These are phyloP conservation scores for Platycnemis pennipes DNA, from an alignment of 2,888 invertebrate species.

Conservation along the genomic window DNA sequence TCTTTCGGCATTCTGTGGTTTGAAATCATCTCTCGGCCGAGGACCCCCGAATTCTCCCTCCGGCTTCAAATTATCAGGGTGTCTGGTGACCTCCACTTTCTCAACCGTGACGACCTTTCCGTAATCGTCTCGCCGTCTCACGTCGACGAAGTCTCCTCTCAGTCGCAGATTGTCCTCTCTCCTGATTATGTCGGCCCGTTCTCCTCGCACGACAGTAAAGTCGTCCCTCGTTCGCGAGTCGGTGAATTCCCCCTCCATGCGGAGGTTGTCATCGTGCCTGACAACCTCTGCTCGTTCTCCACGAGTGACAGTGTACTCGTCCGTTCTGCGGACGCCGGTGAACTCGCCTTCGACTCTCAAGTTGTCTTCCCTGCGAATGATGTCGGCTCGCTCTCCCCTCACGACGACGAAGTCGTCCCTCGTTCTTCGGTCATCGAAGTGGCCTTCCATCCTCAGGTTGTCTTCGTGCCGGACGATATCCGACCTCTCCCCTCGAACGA, in stretches of 20 bases:
- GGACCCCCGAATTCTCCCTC: slow-evolving; percentile 77
- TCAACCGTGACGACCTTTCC: slow-evolving; percentile 74
- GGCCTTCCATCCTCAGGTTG: slow-evolving; percentile 81
- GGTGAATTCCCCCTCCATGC: slow-evolving; percentile 81
- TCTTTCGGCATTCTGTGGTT: slow-evolving; percentile 74
- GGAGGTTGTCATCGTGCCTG: slow-evolving; percentile 79
- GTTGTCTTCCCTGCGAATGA: slow-evolving; percentile 77
- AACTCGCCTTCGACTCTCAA: slow-evolving; percentile 81
- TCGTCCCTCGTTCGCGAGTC: slow-evolving; percentile 77
- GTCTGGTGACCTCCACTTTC: slow-evolving; percentile 71
- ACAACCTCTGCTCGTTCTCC: slow-evolving; percentile 74
- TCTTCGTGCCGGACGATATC: slow-evolving; percentile 76
- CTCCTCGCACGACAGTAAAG: slow-evolving; percentile 81
- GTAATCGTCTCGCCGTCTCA: slow-evolving; percentile 12
- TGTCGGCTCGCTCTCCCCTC: slow-evolving; percentile 69
- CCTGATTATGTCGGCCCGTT: slow-evolving; percentile 70
- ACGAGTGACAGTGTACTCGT: slow-evolving; percentile 65
- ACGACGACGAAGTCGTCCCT: slow-evolving; percentile 75
- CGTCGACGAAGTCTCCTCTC: slow-evolving; percentile 73
- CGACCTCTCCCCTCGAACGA: slow-evolving; percentile 73
- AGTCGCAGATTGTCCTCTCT: slow-evolving; percentile 73
- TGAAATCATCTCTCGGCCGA: slow-evolving; percentile 67
- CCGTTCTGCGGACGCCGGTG: slow-evolving; percentile 76
- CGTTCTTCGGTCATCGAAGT: slow-evolving; percentile 79
- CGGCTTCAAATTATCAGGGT: slow-evolving; percentile 75